These are phyloP conservation scores for Antidorcas marsupialis DNA, from an alignment of 2,113 vertebrate species.

Conservation along the genomic window DNA sequence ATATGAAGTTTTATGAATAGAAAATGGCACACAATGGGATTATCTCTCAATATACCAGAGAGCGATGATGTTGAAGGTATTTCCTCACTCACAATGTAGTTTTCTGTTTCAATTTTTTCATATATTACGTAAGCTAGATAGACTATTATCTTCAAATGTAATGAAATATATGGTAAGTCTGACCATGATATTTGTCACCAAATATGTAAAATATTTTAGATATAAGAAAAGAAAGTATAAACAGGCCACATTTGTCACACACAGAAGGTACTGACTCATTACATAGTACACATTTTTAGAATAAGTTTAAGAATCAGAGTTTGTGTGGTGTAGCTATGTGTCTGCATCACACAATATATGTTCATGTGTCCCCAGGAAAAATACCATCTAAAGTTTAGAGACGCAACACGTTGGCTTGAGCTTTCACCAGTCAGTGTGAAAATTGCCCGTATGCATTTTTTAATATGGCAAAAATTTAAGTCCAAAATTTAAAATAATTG, in stretches of 20 bases:
- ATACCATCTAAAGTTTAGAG: background rate
- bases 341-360: background rate
- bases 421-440: background rate
- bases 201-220: background rate
- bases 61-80: background rate
- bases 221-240: background rate
- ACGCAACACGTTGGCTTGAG: background rate
- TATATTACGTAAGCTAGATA: background rate
- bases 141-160: background rate
- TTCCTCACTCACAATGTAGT: background rate
- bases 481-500: constrained; percentile 1
- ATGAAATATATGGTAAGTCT: background rate
- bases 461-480: constrained; percentile 1
- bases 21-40: background rate
- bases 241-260: background rate
- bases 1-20: background rate
- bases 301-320: background rate
- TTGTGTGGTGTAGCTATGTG: background rate
- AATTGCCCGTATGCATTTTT: background rate
- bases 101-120: background rate
- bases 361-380: background rate
- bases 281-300: background rate
- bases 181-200: background rate
- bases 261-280: background rate
- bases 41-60: constrained; percentile 1